Conservation (phyloP, 1,140 invertebrate species). For the Pachyrhynchus sulphureomaculatus region DNA sequence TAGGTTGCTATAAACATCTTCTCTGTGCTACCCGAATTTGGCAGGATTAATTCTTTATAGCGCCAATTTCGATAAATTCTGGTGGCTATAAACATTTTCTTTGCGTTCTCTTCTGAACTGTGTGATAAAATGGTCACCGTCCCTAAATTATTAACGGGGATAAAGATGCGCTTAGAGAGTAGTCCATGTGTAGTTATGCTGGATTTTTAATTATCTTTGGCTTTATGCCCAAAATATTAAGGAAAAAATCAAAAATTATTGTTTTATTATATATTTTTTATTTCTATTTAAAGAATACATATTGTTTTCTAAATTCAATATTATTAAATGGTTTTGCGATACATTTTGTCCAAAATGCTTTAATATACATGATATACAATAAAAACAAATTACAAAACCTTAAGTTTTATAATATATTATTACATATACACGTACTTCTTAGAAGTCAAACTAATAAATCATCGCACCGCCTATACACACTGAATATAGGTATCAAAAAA, state of each 20-base stretch:
- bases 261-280: constrained; percentile 42
- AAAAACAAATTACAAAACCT: constrained; percentile 36
- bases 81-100: too few relatives aligned
- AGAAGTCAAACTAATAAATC: constrained; percentile 41
- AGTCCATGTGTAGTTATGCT: too few relatives aligned
- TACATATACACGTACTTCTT: constrained; percentile 39
- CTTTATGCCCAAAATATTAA: too few relatives aligned
- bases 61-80: too few relatives aligned
- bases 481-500: constrained; percentile 37
- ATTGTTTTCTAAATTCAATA: constrained; percentile 53
- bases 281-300: constrained; percentile 54
- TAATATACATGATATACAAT: constrained; percentile 35
- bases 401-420: constrained; percentile 21
- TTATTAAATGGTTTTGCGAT: constrained; percentile 50
- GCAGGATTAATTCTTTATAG: too few relatives aligned
- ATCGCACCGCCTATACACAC: constrained; percentile 37
- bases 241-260: neutral
- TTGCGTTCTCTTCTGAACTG: too few relatives aligned
- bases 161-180: too few relatives aligned
- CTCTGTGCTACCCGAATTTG: too few relatives aligned
- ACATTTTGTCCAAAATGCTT: constrained; percentile 50
- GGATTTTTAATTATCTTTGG: too few relatives aligned
- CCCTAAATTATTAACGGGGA: too few relatives aligned
- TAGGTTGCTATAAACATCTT: too few relatives aligned
- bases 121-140: too few relatives aligned